These are phyloP conservation scores for Orthosia cruda DNA, from an alignment of 2,888 invertebrate genomes.

Conservation along the genomic window DNA sequence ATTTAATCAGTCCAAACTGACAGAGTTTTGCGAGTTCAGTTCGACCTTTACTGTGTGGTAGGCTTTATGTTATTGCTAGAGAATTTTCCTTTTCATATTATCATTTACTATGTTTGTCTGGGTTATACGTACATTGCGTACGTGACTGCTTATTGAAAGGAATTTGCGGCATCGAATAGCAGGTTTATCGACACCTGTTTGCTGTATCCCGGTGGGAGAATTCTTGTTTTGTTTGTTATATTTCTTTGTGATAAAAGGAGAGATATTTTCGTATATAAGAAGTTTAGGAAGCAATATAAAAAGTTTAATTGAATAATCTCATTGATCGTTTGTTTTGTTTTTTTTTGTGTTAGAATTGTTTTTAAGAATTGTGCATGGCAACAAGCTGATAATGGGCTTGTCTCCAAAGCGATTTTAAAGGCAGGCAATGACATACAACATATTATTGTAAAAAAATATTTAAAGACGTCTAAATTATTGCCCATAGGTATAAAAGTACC, in stretches of 20 bases:
- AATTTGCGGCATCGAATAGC: slow-evolving; percentile 18
- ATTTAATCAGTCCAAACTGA: not conserved
- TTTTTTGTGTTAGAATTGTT: not conserved
- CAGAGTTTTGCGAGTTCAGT: not conserved
- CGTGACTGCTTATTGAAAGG: slow-evolving; percentile 49
- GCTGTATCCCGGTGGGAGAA: not conserved
- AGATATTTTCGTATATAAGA: not conserved
- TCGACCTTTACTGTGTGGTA: not conserved
- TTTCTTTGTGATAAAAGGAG: slow-evolving; percentile 8
- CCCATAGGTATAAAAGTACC: no score
- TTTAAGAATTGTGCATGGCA: no score
- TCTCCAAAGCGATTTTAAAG: no score
- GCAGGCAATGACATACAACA: no score
- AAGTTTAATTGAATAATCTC: not conserved
- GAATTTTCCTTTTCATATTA: slow-evolving; percentile 9
- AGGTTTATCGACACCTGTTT: slow-evolving; percentile 41
- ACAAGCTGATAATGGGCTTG: no score
- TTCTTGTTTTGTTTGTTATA: slow-evolving; percentile 36
- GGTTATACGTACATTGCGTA: slow-evolving; percentile 10
- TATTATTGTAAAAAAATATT: no score
- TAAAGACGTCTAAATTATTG: no score
- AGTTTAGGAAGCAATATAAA: not conserved
- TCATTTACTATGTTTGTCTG: slow-evolving; percentile 14
- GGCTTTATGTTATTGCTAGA: not conserved
- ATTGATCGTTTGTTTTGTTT: not conserved